Percentiles rank a stretch among this genome's conserved stretches.
Evolutionary conservation across 1,140 invertebrate genomes (phyloP).

Genomic region (Venustaconcha ellipsiformis): DNA sequence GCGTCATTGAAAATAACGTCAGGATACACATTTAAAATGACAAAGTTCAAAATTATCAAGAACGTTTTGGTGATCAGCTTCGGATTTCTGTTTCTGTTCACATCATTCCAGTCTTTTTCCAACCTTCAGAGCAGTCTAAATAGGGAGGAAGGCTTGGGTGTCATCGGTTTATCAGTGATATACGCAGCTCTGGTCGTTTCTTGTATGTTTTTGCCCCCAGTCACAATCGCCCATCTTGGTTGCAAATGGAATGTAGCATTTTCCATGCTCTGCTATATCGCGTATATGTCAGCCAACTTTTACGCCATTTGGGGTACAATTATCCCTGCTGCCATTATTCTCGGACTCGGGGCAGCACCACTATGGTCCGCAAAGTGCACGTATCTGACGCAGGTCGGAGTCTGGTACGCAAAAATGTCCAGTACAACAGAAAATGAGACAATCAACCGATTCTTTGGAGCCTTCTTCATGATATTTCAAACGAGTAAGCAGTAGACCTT

Average conservation of each 20-base stretch:
- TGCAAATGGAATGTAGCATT: slow-evolving; percentile 95
- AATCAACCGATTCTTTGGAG: slow-evolving; percentile 95
- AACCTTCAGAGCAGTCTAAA: slow-evolving; percentile 64
- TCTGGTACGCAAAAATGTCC: slow-evolving; percentile 74
- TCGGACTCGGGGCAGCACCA: slow-evolving; percentile 90
- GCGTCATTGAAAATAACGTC: too few relatives aligned
- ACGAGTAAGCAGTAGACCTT: slow-evolving; percentile 73
- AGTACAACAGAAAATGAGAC: slow-evolving; percentile 84
- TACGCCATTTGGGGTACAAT: slow-evolving; percentile 83
- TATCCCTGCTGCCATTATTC: slow-evolving; percentile 91
- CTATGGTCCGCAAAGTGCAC: slow-evolving; percentile 98
- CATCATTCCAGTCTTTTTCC: slow-evolving; percentile 58
- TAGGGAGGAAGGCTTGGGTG: slow-evolving; percentile 59
- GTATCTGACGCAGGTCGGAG: slow-evolving; percentile 92
- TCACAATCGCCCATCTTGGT: slow-evolving; percentile 76
- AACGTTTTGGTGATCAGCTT: slow-evolving; percentile 60
- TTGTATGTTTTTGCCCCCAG: slow-evolving; percentile 91
- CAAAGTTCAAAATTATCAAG: slow-evolving; percentile 49
- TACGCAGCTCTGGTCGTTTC: slow-evolving; percentile 91
- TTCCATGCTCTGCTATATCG: slow-evolving; percentile 91
- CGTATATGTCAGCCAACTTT: slow-evolving; percentile 94
- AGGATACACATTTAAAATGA: slow-evolving; percentile 18
- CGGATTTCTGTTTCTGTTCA: slow-evolving; percentile 62
- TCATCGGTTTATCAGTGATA: slow-evolving; percentile 77
- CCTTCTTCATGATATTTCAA: slow-evolving; percentile 98